A percentile compares a stretch with the other conserved stretches of the same genome.
phyloP scores from a whole-genome alignment of 2,797 vertebrate species.

The Rhodeus uyekii region DNA sequence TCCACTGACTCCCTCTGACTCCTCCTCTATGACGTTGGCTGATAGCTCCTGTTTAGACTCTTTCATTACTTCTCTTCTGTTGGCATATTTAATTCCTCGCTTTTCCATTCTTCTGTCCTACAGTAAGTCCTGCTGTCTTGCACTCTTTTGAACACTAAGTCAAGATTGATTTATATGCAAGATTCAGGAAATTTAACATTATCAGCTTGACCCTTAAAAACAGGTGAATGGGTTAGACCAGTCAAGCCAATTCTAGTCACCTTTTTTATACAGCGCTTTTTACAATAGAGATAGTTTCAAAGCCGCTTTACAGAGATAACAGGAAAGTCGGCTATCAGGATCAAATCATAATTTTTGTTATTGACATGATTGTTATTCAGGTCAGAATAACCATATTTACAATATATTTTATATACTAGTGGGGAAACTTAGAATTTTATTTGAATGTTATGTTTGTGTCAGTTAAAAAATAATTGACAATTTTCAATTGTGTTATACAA shows the following conservation, averaged over 20 bases:
- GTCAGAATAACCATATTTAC: not conserved
- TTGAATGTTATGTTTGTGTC: not conserved
- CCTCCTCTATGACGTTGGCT: not conserved
- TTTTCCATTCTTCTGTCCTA: conserved; percentile 8
- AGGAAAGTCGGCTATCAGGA: too few relatives aligned
- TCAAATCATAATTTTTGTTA: not conserved
- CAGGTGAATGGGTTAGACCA: not conserved
- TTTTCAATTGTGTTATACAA: not conserved
- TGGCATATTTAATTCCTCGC: conserved; percentile 56
- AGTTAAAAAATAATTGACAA: not conserved
- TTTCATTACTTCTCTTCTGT: conserved; percentile 35
- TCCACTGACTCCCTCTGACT: conserved; percentile 20
- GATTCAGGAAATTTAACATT: not conserved
- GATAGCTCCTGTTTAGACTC: conserved; percentile 29
- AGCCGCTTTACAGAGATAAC: too few relatives aligned
- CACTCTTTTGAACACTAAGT: conserved; percentile 50
- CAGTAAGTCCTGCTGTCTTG: conserved; percentile 46
- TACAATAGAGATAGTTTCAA: too few relatives aligned
- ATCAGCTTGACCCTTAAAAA: not conserved
- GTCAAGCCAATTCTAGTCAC: too few relatives aligned
- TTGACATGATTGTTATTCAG: not conserved
- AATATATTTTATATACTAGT: not conserved
- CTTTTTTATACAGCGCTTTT: too few relatives aligned
- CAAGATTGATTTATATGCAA: conserved; percentile 49
- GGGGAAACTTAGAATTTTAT: not conserved